These are phyloP conservation scores for Brachymystax lenok DNA, from an alignment of 2,797 vertebrate species.

Conservation along the genomic window DNA sequence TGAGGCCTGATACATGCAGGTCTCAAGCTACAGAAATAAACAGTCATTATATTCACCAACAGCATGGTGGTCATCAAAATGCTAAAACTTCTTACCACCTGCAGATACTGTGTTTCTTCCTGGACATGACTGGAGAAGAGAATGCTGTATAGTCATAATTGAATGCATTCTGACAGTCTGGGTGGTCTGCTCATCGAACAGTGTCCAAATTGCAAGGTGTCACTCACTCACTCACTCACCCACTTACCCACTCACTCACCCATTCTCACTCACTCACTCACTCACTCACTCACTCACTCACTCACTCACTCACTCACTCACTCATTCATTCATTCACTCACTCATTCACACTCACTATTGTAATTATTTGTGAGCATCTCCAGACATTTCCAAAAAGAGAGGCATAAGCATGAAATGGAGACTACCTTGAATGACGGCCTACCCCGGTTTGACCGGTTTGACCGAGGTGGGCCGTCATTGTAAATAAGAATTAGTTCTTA, in stretches of 20 bases:
- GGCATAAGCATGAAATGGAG: neutral
- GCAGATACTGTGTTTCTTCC: neutral
- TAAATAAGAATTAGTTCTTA: too few species aligned
- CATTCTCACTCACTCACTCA: too few species aligned
- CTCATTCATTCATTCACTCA: too few species aligned
- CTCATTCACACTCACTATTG: neutral
- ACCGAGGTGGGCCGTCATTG: too few species aligned
- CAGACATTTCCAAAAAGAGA: constrained; percentile 42
- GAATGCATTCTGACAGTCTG: neutral
- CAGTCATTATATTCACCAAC: constrained; percentile 63
- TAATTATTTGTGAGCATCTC: constrained; percentile 54
- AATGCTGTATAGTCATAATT: neutral
- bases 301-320: too few species aligned
- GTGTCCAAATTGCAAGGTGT: neutral
- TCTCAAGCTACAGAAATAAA: constrained; percentile 67
- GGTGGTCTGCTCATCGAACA: neutral
- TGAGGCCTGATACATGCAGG: constrained; percentile 63
- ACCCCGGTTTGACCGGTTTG: too few species aligned
- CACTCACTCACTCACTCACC: constrained; percentile 15
- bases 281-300: too few species aligned
- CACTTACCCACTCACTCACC: too few species aligned
- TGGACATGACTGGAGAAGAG: neutral
- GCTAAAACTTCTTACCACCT: constrained; percentile 55
- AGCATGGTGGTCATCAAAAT: constrained; percentile 67
- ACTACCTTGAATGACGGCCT: neutral